These are phyloP conservation scores for Ornithoptera priamus DNA, from an alignment of 2,888 invertebrate genomes.

Conservation along the genomic window DNA sequence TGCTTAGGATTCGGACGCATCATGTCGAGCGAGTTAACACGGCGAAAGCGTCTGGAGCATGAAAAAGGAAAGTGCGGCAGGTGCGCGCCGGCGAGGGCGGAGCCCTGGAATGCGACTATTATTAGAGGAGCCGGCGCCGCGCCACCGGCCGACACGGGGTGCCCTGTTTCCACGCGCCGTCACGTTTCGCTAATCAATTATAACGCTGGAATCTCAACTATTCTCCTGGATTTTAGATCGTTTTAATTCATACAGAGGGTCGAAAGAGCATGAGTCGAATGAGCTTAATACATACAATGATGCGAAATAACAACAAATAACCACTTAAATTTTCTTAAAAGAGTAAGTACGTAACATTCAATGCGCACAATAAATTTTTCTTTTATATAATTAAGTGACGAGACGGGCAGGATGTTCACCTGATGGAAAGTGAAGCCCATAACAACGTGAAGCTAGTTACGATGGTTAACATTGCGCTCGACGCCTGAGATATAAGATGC, in stretches of 20 bases:
- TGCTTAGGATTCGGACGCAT: not conserved
- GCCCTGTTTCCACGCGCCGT: constrained; percentile 47
- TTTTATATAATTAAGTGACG: too few species aligned
- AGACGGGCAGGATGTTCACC: too few species aligned
- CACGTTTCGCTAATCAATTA: constrained; percentile 38
- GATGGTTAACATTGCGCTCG: too few species aligned
- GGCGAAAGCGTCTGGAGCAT: constrained; percentile 58
- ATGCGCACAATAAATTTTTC: too few species aligned
- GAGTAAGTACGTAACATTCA: too few species aligned
- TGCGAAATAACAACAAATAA: too few species aligned
- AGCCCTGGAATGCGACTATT: constrained; percentile 72
- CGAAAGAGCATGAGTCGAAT: not conserved
- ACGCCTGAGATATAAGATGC: too few species aligned
- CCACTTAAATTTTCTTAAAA: not conserved
- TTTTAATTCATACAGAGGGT: not conserved
- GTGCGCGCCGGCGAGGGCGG: constrained; percentile 50
- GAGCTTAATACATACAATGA: not conserved
- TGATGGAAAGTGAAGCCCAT: too few species aligned
- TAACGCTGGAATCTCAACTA: constrained; percentile 24
- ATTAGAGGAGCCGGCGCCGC: constrained; percentile 71
- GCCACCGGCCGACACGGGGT: constrained; percentile 58
- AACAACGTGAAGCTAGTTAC: too few species aligned
- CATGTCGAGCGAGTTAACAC: constrained; percentile 19
- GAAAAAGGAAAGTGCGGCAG: constrained; percentile 75
- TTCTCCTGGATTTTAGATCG: constrained; percentile 40